Base-by-base conservation (phyloP, 1,140 invertebrate genomes). In the Drosophila parvula region DNA sequence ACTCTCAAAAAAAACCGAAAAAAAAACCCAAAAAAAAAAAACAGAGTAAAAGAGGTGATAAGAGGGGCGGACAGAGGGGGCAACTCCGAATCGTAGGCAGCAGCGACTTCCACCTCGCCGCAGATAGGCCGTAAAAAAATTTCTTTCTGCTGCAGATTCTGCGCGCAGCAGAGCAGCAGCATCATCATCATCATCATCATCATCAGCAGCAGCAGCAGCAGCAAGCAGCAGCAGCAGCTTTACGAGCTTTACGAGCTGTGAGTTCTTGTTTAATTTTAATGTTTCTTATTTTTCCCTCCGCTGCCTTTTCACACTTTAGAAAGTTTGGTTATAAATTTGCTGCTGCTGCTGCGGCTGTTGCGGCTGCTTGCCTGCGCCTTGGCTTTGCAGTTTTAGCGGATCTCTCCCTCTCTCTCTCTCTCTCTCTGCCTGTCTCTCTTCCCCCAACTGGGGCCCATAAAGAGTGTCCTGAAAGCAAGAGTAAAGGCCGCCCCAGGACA, bases 81-180 rank as follows among this genome's bases (percentile, higher is more conserved):
- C 56, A 40, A 55, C 68, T 62, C 44, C 47, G 75, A 78, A 83
- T 82, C 76, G 76, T 83, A 82, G 80, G 55, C 78, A 63, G 22
- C 70, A 44, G 14, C 78, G 22, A 22, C 22, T 22, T 22, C 22
- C 22, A 22, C 22, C 22, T 22, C 22, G 36, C 47, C 53, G 65
- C 79, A 75, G 70, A 83, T 82, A 82, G 80, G 80, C 80, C 80
- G 80, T 79, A 79, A 75, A 55, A 55, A 73, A 83, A 83, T 83
- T 83, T 82, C 80, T 83, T 82, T 82, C 73, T 65, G 43, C 68
- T 81, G 79, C 79, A 82, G 74, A 81, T 67, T 78, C 73, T 83
- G 65, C 71, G 64, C 69, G 58, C 73, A 76, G 57, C 71, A 48
- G 40, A 74, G 40, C 50, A 80, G 27, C 53, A 56, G 40, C 22